Evolutionary conservation across 2,113 vertebrate genomes (phyloP).

Genomic region (Lasiurus cinereus): DNA sequence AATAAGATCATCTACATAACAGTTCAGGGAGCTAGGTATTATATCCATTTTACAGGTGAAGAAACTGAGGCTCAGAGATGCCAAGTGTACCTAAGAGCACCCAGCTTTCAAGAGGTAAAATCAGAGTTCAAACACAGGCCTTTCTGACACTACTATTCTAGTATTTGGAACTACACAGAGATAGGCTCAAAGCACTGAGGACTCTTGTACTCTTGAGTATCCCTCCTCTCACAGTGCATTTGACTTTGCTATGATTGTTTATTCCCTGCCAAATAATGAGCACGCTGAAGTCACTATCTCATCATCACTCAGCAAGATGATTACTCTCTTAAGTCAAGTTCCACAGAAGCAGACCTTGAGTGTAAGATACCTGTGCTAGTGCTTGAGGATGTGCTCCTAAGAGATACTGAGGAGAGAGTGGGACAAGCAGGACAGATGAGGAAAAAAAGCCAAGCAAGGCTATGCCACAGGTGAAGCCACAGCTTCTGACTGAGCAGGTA

Average conservation of each 20-base stretch:
- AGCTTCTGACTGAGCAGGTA: background rate
- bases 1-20: background rate
- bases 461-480: background rate
- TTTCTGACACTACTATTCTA: background rate
- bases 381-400: background rate
- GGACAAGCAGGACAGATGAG: background rate
- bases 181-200: background rate
- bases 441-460: background rate
- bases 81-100: background rate
- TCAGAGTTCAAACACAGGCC: background rate
- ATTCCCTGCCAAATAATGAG: background rate
- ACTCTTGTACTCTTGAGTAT: background rate
- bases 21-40: background rate
- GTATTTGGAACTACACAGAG: background rate
- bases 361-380: background rate
- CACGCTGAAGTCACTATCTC: background rate
- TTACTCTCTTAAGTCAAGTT: background rate
- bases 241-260: background rate
- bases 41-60: constrained; percentile 1
- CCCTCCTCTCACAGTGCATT: background rate
- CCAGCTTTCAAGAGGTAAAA: background rate
- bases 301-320: background rate
- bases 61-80: background rate
- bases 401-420: background rate
- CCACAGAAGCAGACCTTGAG: background rate